Base-by-base conservation (phyloP, 2,113 vertebrate species). In the Myocastor coypus region DNA sequence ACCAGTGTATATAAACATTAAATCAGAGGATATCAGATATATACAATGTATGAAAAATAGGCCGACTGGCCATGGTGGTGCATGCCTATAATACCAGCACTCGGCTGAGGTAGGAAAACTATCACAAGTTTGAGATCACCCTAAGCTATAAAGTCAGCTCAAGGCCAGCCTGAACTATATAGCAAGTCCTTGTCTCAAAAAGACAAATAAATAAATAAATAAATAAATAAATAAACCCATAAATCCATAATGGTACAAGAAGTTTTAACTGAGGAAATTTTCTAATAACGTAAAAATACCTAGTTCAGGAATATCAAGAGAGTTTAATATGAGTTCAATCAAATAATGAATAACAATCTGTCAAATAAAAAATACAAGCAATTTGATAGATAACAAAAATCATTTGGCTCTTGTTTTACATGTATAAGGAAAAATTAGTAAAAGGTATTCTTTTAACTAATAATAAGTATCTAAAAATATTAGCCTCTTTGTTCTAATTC, bases 181-280 rank as follows among this genome's bases (percentile, higher is more conserved):
- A 12, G 52, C 52, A 52, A 52, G 52, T 13, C 52, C 52, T 11
- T 13, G 12, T 52, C 52, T 57, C 14, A 57, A 57, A 57, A 57
- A 57, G 55, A 57, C 14, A 57, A 57, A 57, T 57, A 16, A 57
- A 57, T 57, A 16, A 17, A 17, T 57, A 16, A 16, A 57, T 17
- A 16, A 17, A 4, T 57, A 17, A 57, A 57, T 57, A 16, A 57
- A 57, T 57, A 16, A 57, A 57, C 17, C 16, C 2, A 57, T 17
- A 57, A 57, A 3, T 57, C 55, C 1, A 20, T 24, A 94, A 63
- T 22, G 50, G 63, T 37, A n/a, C 30, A 77, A 52, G 80, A 82
- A 40, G 5, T 32, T 80, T 91, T 71, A 83, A 96, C 89, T 92
- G 42, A 93, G 40, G n/a, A 59, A 63, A 73, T 64, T 50, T 32